These are phyloP conservation scores for Oreamnos americanus DNA, from an alignment of 2,113 vertebrate species.

Conservation along the genomic window DNA sequence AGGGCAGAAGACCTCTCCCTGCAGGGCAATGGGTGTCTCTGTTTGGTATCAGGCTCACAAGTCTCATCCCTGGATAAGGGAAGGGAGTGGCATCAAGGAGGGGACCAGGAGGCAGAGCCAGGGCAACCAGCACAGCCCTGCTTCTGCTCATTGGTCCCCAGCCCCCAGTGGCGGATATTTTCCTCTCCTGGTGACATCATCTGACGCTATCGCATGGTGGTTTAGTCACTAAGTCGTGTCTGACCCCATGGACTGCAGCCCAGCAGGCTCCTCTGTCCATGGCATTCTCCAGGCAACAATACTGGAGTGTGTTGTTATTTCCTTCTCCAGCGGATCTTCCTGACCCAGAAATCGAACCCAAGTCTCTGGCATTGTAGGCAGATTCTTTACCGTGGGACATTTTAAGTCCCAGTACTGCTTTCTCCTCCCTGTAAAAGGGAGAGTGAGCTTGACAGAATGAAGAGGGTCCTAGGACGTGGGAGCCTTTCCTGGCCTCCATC, in stretches of 20 bases:
- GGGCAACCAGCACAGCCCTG: accelerated
- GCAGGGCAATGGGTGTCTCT: accelerated
- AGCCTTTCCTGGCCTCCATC: background rate
- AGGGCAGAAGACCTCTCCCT: accelerated
- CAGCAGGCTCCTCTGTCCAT: background rate
- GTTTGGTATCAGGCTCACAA: accelerated
- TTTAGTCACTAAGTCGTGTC: background rate
- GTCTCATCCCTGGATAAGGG: background rate
- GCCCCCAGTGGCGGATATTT: accelerated
- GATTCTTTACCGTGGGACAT: background rate
- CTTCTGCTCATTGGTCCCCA: background rate
- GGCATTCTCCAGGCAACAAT: background rate
- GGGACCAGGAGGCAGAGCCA: too few species aligned
- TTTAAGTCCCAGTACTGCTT: background rate
- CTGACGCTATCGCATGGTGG: accelerated
- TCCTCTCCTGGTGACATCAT: background rate
- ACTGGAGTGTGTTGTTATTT: background rate
- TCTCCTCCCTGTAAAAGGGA: accelerated
- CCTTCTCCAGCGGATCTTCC: background rate
- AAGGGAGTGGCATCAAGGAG: accelerated
- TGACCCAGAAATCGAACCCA: background rate
- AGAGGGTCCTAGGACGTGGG: too few species aligned
- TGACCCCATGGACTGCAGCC: background rate
- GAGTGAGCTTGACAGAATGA: background rate
- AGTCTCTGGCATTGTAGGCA: background rate